Conservation (phyloP, 2,888 invertebrate species). For the Nematopogon swammerdamellus region DNA sequence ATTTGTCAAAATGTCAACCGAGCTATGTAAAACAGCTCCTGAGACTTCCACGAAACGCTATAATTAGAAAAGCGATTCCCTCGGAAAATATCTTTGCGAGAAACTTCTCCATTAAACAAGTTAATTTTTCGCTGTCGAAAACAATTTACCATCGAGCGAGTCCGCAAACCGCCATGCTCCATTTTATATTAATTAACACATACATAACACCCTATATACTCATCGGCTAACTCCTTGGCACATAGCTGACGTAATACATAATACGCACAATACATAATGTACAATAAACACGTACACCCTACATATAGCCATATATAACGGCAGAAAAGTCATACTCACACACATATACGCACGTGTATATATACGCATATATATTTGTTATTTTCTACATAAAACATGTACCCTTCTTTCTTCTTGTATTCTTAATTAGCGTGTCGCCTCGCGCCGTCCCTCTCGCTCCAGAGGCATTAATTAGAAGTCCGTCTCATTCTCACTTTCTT, state of each 20-base stretch:
- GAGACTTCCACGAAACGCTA: not conserved
- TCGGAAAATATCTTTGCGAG: not conserved
- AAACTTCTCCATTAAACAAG: not conserved
- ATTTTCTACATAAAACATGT: slow-evolving; percentile 51
- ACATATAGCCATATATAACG: not conserved
- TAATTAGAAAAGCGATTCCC: not conserved
- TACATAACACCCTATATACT: not conserved
- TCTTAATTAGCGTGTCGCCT: slow-evolving; percentile 65
- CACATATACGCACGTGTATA: slow-evolving; percentile 26
- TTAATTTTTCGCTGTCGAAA: not conserved
- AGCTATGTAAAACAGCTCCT: too few species aligned
- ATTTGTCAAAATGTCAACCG: too few species aligned
- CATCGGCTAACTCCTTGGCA: not conserved
- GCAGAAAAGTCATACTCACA: not conserved
- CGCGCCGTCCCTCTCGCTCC: slow-evolving; percentile 36
- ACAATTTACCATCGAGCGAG: not conserved
- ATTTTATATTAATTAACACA: not conserved
- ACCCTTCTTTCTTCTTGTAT: slow-evolving; percentile 61
- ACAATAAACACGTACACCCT: not conserved
- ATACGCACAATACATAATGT: not conserved
- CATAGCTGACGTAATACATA: not conserved
- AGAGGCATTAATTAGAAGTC: slow-evolving; percentile 43
- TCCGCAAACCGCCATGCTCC: not conserved
- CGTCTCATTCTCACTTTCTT: slow-evolving; percentile 55
- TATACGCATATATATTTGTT: slow-evolving; percentile 44